Percentiles rank a stretch among this genome's conserved stretches.
Evolutionary conservation across 2,797 vertebrate genomes (phyloP).

Genomic region (Centroberyx gerrardi): DNA sequence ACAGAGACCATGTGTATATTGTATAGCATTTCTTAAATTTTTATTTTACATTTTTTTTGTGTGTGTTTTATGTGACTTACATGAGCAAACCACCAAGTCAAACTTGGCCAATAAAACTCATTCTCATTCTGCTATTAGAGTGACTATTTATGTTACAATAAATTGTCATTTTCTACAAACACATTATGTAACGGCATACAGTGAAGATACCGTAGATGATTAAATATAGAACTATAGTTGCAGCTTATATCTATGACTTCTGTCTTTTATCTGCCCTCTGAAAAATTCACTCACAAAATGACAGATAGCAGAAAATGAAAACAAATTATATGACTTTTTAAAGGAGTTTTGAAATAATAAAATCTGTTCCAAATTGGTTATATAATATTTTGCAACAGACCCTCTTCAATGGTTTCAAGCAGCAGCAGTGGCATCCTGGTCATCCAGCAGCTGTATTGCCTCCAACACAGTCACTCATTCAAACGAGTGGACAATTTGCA

Average conservation of each 20-base stretch:
- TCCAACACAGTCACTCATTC: conserved; percentile 1
- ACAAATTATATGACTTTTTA: not conserved
- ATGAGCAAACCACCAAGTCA: not conserved
- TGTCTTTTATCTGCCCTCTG: no score
- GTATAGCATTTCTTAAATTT: not conserved
- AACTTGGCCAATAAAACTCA: no score
- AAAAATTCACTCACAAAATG: no score
- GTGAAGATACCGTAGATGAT: not conserved
- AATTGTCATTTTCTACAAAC: not conserved
- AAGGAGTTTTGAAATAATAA: not conserved
- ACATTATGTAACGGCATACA: not conserved
- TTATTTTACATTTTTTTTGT: not conserved
- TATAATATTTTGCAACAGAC: not conserved
- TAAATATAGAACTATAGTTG: no score
- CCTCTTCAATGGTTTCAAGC: not conserved
- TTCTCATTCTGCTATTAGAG: not conserved
- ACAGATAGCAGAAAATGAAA: not conserved
- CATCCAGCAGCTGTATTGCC: conserved; percentile 1
- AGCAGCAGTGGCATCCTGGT: not conserved
- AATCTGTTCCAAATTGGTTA: not conserved
- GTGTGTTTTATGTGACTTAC: not conserved
- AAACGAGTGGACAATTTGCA: conserved; percentile 39
- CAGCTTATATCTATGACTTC: no score
- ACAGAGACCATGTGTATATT: not conserved
- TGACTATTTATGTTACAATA: not conserved